phyloP scores from a whole-genome alignment of 1,140 invertebrate species.

The Drosophila punjabiensis region DNA sequence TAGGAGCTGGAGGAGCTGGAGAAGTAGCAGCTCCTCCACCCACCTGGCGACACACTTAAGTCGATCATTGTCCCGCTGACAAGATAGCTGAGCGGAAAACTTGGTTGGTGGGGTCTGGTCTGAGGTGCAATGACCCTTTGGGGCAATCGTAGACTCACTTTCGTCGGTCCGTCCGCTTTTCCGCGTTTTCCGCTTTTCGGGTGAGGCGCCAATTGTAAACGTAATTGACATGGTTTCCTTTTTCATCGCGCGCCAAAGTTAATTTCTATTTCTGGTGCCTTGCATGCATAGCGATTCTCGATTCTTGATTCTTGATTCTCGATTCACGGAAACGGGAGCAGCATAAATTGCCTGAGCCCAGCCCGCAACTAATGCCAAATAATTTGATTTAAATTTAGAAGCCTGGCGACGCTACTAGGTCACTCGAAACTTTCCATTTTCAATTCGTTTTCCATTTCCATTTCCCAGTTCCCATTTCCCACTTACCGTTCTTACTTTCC shows the following conservation, averaged over 20 bases:
- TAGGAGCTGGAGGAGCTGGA: neutral
- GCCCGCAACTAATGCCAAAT: conserved; percentile 74
- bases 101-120: conserved; percentile 1
- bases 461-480: conserved; percentile 3
- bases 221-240: conserved; percentile 84
- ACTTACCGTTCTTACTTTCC: conserved; percentile 11
- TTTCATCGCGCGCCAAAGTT: conserved; percentile 48
- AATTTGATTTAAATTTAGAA: conserved; percentile 82
- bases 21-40: neutral
- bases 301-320: conserved; percentile 36
- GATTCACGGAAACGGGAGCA: conserved; percentile 57
- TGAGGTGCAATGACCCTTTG: conserved; percentile 58
- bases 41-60: conserved; percentile 71
- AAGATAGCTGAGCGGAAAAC: conserved; percentile 43
- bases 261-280: conserved; percentile 78
- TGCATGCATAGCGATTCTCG: conserved; percentile 39
- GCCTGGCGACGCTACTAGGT: conserved; percentile 50
- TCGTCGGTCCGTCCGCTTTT: conserved; percentile 39
- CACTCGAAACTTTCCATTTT: conserved; percentile 56
- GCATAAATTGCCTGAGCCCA: conserved; percentile 65
- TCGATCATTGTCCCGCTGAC: conserved; percentile 65
- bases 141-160: conserved; percentile 49
- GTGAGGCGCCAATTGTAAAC: conserved; percentile 74
- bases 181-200: conserved; percentile 21
- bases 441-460: conserved; percentile 10